Percentiles rank a stretch among this genome's conserved stretches.
Conservation (phyloP, 2,888 invertebrate genomes). For the Pollenia angustigena region DNA sequence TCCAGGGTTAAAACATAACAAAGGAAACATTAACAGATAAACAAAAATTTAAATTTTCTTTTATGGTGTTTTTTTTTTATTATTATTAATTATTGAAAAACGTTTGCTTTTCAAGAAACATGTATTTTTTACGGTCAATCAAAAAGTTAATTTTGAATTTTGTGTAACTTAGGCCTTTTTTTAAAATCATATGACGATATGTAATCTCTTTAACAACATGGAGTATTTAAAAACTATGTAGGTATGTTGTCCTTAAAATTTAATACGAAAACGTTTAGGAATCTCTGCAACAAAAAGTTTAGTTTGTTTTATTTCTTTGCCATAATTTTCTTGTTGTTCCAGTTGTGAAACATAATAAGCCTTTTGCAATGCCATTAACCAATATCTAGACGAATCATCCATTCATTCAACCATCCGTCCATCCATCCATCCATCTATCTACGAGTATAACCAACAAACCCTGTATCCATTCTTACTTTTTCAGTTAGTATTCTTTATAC, state of each 20-base stretch:
- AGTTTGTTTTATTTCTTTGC: conserved; percentile 20
- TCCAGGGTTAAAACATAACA: no score
- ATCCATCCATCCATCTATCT: conserved; percentile 7
- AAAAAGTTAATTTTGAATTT: no score
- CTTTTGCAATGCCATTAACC: conserved; percentile 65
- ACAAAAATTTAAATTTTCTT: no score
- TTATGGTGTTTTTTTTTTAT: no score
- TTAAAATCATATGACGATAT: neutral
- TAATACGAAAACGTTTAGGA: neutral
- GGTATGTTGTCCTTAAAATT: no score
- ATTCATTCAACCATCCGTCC: conserved; percentile 13
- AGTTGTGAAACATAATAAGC: conserved; percentile 69
- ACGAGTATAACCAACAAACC: neutral
- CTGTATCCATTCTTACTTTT: neutral
- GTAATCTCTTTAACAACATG: neutral
- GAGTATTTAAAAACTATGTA: no score
- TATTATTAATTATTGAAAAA: no score
- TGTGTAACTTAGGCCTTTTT: no score
- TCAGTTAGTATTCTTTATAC: conserved; percentile 24
- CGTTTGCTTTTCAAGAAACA: no score
- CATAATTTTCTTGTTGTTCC: conserved; percentile 40
- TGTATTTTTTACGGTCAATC: no score
- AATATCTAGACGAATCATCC: conserved; percentile 50
- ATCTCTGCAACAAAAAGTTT: neutral
- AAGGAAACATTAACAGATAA: no score